Conservation (phyloP, 2,113 vertebrate genomes). For the Pluvialis apricaria region DNA sequence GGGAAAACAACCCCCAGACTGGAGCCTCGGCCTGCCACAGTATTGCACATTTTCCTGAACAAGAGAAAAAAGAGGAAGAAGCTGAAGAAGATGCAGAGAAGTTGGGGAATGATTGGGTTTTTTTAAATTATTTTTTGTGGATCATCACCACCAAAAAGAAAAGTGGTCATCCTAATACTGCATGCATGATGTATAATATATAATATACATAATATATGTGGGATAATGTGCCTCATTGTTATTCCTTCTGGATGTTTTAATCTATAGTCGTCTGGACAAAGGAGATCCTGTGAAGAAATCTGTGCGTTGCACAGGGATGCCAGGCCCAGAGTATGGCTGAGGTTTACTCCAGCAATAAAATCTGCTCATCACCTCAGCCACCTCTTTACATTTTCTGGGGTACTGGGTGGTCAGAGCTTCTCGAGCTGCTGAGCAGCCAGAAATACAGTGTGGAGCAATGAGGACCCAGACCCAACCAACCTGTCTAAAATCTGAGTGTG, state of each 20-base stretch:
- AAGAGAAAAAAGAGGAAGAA: background rate
- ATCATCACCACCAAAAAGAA: background rate
- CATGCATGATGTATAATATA: background rate
- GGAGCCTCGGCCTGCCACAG: rapidly evolving
- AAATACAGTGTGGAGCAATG: background rate
- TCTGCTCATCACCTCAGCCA: background rate
- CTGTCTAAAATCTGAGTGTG: background rate
- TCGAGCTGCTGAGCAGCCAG: background rate
- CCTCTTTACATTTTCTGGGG: background rate
- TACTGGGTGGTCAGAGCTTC: background rate
- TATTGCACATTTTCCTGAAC: background rate
- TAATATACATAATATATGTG: background rate
- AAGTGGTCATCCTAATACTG: background rate
- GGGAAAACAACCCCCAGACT: background rate
- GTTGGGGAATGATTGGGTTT: background rate
- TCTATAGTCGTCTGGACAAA: background rate
- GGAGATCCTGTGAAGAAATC: background rate
- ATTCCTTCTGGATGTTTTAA: background rate
- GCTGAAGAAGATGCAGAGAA: background rate
- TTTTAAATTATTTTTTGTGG: background rate
- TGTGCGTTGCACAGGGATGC: background rate
- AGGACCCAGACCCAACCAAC: background rate
- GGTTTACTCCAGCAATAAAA: background rate
- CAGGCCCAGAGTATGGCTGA: background rate
- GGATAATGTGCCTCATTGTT: background rate